These are phyloP conservation scores for Galeopsomyia nigrocyanea DNA, from an alignment of 2,888 invertebrate genomes.

Conservation along the genomic window DNA sequence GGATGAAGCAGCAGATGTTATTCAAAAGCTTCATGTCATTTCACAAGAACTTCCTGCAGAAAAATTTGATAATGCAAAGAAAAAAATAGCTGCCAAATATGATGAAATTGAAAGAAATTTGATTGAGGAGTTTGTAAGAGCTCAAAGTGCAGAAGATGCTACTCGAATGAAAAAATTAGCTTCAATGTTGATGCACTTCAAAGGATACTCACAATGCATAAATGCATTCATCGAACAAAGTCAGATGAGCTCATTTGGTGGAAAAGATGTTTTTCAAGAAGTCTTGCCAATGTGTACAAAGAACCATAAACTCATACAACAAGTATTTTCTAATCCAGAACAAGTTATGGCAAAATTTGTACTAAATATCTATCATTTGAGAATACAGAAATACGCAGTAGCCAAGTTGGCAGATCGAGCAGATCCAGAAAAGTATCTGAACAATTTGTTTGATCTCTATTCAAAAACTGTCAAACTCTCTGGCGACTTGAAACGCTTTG, in stretches of 20 bases:
- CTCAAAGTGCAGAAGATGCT: constrained; percentile 88
- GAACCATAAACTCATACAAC: constrained; percentile 85
- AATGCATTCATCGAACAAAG: constrained; percentile 97
- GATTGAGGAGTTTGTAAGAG: constrained; percentile 94
- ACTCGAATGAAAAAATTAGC: constrained; percentile 94
- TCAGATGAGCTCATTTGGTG: constrained; percentile 89
- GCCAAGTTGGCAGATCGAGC: constrained; percentile 84
- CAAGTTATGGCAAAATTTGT: constrained; percentile 99
- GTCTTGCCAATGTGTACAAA: constrained; percentile 91
- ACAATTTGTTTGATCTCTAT: constrained; percentile 90
- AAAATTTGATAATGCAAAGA: constrained; percentile 87
- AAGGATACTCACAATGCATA: constrained; percentile 95
- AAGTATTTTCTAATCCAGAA: constrained; percentile 95
- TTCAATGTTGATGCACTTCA: constrained; percentile 92
- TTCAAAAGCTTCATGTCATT: constrained; percentile 95
- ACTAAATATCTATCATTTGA: constrained; percentile 93
- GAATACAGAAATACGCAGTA: constrained; percentile 88
- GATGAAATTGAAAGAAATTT: constrained; percentile 90
- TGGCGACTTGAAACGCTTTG: constrained; percentile 79
- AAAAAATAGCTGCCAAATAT: constrained; percentile 89
- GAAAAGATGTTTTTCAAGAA: constrained; percentile 91
- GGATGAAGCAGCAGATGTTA: constrained; percentile 96
- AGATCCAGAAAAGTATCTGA: constrained; percentile 90
- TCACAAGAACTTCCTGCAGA: constrained; percentile 93
- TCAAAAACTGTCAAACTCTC: constrained; percentile 86